These are phyloP conservation scores for Microctonus brassicae DNA, from an alignment of 2,888 invertebrate genomes.

Conservation along the genomic window DNA sequence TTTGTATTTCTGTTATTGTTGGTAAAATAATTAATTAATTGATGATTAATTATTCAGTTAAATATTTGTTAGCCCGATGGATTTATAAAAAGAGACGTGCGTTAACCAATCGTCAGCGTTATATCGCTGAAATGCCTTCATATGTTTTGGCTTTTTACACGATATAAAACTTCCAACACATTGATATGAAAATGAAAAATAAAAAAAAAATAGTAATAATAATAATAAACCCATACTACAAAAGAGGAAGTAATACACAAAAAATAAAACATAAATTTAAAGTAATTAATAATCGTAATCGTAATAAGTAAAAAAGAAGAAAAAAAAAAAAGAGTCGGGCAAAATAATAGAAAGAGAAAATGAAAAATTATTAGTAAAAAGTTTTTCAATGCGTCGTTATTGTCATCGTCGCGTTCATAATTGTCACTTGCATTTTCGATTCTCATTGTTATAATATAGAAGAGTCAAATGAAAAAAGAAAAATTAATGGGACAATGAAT, in stretches of 20 bases:
- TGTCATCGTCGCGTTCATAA: not conserved
- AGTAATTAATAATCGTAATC: conserved; percentile 32
- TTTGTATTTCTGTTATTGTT: conserved; percentile 5
- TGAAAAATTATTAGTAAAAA: conserved; percentile 40
- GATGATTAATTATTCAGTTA: not conserved
- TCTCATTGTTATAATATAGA: not conserved
- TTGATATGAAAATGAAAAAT: conserved; percentile 25
- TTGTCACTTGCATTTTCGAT: not conserved
- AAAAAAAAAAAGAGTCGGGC: conserved; percentile 21
- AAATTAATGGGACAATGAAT: conserved; percentile 26
- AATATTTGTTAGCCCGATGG: conserved; percentile 29
- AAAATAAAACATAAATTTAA: conserved; percentile 6
- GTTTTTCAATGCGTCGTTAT: conserved; percentile 23
- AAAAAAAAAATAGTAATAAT: conserved; percentile 14
- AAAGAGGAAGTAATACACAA: not conserved
- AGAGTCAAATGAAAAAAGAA: not conserved
- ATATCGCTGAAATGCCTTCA: conserved; percentile 61
- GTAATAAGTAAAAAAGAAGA: conserved; percentile 38
- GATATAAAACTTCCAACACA: conserved; percentile 43
- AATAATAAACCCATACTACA: conserved; percentile 9
- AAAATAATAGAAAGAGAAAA: conserved; percentile 35
- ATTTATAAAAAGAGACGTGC: conserved; percentile 32
- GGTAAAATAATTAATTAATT: conserved; percentile 1
- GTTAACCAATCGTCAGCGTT: conserved; percentile 33
- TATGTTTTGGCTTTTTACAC: conserved; percentile 67